phyloP scores from a whole-genome alignment of 2,888 invertebrate species.

The Drosophila fulvimacula region DNA sequence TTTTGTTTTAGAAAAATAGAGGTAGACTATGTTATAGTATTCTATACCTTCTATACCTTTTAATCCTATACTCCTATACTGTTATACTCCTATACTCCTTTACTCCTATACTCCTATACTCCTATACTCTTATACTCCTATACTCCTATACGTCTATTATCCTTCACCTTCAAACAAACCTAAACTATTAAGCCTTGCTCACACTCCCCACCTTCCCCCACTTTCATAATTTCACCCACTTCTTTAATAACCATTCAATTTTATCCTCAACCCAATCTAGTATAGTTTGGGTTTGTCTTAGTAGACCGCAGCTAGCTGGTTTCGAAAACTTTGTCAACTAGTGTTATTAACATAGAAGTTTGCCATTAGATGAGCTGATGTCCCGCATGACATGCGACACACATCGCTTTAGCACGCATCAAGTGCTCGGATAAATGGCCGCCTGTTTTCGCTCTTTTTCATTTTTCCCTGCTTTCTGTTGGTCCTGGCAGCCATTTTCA shows the following conservation, averaged over 20 bases:
- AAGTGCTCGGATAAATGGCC: constrained; percentile 65
- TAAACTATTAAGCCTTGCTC: no score
- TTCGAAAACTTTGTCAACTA: neutral
- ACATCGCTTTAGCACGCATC: constrained; percentile 30
- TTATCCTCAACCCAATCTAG: neutral
- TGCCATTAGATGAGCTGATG: constrained; percentile 30
- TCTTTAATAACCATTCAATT: neutral
- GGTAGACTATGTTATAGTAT: no score
- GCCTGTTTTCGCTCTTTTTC: constrained; percentile 12
- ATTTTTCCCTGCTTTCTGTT: no score
- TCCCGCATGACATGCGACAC: constrained; percentile 46
- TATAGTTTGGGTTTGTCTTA: neutral
- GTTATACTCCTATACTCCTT: no score
- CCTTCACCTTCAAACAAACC: no score
- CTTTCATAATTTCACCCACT: neutral
- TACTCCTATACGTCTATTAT: no score
- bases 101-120: no score
- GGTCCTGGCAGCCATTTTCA: constrained; percentile 56
- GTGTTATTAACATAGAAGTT: constrained; percentile 14
- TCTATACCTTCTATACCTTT: no score
- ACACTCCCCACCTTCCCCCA: no score
- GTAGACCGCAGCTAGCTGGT: neutral
- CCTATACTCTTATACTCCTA: no score
- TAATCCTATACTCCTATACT: no score
- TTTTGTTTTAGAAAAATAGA: no score